A percentile compares a stretch with the other conserved stretches of the same genome.
phyloP scores from a whole-genome alignment of 92 coral and sea anemone species.

The Plumapathes pennacea region DNA sequence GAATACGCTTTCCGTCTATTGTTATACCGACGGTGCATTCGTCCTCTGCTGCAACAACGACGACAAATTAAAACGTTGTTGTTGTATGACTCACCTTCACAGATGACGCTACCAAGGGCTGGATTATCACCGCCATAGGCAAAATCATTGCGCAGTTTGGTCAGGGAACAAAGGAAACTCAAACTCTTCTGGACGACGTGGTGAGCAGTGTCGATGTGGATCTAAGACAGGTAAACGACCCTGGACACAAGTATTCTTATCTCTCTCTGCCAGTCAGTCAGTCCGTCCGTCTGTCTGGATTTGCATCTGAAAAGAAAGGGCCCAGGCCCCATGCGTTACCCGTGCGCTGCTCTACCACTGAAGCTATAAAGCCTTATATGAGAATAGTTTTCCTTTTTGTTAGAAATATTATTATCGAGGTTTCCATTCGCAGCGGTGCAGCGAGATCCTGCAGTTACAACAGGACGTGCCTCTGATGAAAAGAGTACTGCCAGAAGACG shows the following conservation, averaged over 20 bases:
- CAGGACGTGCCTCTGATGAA: slow-evolving; percentile 58
- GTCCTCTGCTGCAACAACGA: too few relatives aligned
- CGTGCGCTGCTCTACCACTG: neutral
- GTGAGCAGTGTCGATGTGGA: slow-evolving; percentile 60
- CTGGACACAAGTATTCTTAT: too few relatives aligned
- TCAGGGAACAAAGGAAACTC: slow-evolving; percentile 28
- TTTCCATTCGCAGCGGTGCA: slow-evolving; percentile 60
- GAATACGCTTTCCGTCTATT: too few relatives aligned
- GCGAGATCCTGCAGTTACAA: slow-evolving; percentile 69
- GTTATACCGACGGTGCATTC: too few relatives aligned
- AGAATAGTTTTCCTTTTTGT: neutral
- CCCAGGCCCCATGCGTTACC: too few relatives aligned
- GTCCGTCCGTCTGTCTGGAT: too few relatives aligned
- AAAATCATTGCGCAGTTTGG: slow-evolving; percentile 75
- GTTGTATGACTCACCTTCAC: too few relatives aligned
- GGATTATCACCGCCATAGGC: slow-evolving; percentile 77
- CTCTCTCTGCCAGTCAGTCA: too few relatives aligned
- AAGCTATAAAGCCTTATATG: neutral
- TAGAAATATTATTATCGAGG: too few relatives aligned
- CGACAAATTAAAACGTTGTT: too few relatives aligned
- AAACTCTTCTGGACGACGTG: slow-evolving; percentile 42
- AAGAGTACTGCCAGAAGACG: slow-evolving; percentile 70
- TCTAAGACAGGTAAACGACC: slow-evolving; percentile 63
- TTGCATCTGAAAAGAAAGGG: too few relatives aligned
- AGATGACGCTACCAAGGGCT: slow-evolving; percentile 83